These are phyloP conservation scores for Calcarius lapponicus DNA, from an alignment of 2,797 vertebrate species.

Conservation along the genomic window DNA sequence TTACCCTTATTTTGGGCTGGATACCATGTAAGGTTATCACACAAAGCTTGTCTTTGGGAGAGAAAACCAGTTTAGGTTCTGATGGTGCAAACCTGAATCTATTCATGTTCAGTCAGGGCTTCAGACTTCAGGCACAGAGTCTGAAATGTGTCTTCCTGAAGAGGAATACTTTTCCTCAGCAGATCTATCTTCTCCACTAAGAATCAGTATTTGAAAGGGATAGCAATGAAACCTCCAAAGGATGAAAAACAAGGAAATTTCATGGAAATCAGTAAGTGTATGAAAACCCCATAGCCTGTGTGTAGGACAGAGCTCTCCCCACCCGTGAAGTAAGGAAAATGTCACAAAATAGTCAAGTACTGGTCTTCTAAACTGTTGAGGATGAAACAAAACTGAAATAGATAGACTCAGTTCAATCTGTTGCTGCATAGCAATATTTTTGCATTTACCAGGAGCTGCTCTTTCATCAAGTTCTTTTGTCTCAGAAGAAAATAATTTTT, in stretches of 20 bases:
- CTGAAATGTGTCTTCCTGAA: background rate
- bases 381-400: background rate
- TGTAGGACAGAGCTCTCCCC: background rate
- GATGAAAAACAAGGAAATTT: background rate
- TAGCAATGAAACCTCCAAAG: background rate
- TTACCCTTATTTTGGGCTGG: background rate
- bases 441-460: constrained; percentile 18
- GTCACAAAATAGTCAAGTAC: background rate
- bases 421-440: constrained; percentile 56
- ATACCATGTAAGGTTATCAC: background rate
- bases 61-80: background rate
- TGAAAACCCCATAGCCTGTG: background rate
- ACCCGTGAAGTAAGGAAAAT: background rate
- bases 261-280: background rate
- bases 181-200: background rate
- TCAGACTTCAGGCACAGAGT: background rate
- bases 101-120: background rate
- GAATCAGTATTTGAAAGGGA: background rate
- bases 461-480: constrained; percentile 47
- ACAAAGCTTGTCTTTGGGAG: background rate
- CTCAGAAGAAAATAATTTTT: constrained; percentile 50
- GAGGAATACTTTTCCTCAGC: background rate
- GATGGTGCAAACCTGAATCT: background rate
- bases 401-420: background rate
- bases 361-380: background rate